These are phyloP conservation scores for Hydrozoanthus tunicans DNA, from an alignment of 64 coral and sea anemone genomes.

Conservation along the genomic window DNA sequence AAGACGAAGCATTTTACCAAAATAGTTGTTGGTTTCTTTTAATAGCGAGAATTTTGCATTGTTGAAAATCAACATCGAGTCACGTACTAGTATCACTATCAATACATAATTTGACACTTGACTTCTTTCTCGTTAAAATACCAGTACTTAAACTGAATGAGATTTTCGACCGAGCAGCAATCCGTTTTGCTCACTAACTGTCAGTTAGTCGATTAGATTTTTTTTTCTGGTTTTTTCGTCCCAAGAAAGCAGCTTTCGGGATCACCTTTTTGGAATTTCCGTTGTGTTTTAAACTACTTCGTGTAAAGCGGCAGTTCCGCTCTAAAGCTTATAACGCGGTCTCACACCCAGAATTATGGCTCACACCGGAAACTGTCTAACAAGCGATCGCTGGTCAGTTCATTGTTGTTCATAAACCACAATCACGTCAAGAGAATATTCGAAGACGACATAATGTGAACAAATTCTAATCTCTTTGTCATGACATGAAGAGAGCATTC, in stretches of 20 bases:
- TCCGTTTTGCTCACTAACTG: background rate
- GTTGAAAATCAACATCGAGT: background rate
- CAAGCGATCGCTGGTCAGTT: background rate
- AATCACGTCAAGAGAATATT: constrained; percentile 39
- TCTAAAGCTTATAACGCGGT: background rate
- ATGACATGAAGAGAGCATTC: background rate
- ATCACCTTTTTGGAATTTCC: constrained; percentile 46
- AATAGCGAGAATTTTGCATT: too few species aligned
- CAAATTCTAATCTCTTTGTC: background rate
- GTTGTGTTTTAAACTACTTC: constrained; percentile 57
- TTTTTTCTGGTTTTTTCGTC: constrained; percentile 16
- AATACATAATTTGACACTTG: too few species aligned
- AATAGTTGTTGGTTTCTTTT: too few species aligned
- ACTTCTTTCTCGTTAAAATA: too few species aligned
- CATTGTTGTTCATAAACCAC: constrained; percentile 39
- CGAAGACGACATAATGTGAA: background rate
- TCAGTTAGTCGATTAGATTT: background rate
- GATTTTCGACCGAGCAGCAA: background rate
- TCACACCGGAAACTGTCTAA: constrained; percentile 25
- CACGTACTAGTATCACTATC: background rate
- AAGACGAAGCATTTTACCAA: too few species aligned
- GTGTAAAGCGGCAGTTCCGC: constrained; percentile 42
- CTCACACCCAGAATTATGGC: constrained; percentile 17
- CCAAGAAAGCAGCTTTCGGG: background rate
- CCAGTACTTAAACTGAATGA: background rate